Evolutionary conservation across 2,797 vertebrate genomes (phyloP), one percentile per base, ranked within the genome.

Genomic region (Fratercula arctica): DNA sequence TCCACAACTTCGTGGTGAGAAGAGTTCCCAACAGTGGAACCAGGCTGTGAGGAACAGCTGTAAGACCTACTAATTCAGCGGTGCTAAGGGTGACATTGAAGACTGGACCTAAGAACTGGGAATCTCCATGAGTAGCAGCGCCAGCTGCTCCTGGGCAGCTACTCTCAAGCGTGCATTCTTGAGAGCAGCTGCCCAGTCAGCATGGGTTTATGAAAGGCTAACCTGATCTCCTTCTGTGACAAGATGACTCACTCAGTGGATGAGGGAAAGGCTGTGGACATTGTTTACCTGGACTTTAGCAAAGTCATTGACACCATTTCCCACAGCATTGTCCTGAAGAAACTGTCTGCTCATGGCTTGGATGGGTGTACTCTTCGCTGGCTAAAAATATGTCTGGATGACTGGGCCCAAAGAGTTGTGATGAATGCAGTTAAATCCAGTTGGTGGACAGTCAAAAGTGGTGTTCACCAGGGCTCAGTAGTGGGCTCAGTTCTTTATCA

Each of bases 311-410:
- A 45, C 39, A 59, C 5, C 6, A 3, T 35, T 7, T 89, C 28
- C 37, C 10, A 13, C 33, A 59, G 10, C 12, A 57, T 41, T 35
- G 6, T 33, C 9, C 24, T 57, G 45, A 21, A 73, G 48, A 69
- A 56, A 45, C 9, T 69, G 54, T 16, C 54, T 88, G n/a, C 51
- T 83, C 17, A 2, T 45, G 20, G 41, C 63, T 73, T 64, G 15
- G 24, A 53, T 2, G 4, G 16, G 16, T 3, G 1, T 21, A 48
- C 13, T 6, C 25, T 83, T 73, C 3, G 0, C 26, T 60, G 31
- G 7, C 18, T 35, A 13, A 51, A 93, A 63, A 35, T 9, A 5
- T 35, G 29, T 0, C 15, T 17, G 29, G 37, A 23, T 51, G 29
- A 24, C 50, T 2, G 2, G 10, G 60, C 8, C 41, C 33, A 26